Evolutionary conservation across 2,113 vertebrate species (phyloP), one percentile per base, ranked within the genome.

Genomic region (Varanus salvator): DNA sequence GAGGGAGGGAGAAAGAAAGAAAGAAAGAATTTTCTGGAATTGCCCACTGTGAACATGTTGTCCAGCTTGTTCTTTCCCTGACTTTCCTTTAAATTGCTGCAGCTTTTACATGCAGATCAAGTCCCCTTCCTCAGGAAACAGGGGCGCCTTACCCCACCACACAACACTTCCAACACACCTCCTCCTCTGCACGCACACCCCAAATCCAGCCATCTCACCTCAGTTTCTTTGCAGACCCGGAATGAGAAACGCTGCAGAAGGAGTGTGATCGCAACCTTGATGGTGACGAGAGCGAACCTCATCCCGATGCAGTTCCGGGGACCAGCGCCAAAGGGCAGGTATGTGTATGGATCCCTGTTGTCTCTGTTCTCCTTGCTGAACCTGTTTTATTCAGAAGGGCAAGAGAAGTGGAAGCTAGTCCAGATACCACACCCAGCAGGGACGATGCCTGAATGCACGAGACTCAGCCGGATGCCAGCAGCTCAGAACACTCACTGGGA

Each of bases 231-330:
- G 91, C 98, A 98, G 75, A 96, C 94, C 81, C 95, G 93, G 90
- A 98, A 95, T 86, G 88, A 97, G 95, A 98, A 98, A 29, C 89
- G 96, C 90, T 98, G 98, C 31, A 99, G 87, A 5, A 98, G 89
- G 84, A 96, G 90, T 38, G 80, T 3, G 0, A 98, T 1, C 6
- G 96, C 97, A 0, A 97, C 92, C 94, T 98, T 98, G 91, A 98
- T 97, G 80, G 80, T 66, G 90, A 98, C 82, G 50, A 98, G 85
- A 48, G 97, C 98, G 94, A 98, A 98, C 31, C 98, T 93, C 98
- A 98, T 98, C 66, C 98, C 98, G 0, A 98, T 94, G 93, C 98
- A 98, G 93, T 98, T 98, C 83, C 98, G 97, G 19, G 98, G 98
- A 0, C 98, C 98, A 0, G 95, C 91, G 31, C 98, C 98, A 3